Evolutionary conservation across 1,140 invertebrate genomes (phyloP), one percentile per base, ranked within the genome.

Genomic region (Orussus abietinus): DNA sequence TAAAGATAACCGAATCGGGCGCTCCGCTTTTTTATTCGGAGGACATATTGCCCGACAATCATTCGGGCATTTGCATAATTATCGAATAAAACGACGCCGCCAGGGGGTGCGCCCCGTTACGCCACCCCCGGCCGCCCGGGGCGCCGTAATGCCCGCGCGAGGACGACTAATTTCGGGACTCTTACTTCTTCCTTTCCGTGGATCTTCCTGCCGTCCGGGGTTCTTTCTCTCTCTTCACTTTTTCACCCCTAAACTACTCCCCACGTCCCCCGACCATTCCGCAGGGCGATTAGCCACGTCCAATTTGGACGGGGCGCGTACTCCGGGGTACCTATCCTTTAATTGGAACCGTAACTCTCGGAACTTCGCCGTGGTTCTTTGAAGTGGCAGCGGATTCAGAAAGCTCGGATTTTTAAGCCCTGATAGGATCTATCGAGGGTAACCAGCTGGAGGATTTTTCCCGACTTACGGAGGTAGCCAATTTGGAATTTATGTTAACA

Each of bases 51-150:
- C 59, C 57, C 64, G 63, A 71, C 66, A 70, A 72, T 72, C 69
- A 69, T 72, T 69, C 50, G 34, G 17, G 49, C 60, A 73, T 72
- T 74, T 72, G 55, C 69, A 72, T 73, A 71, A 72, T 72, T 73
- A 72, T 70, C 66, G 54, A 72, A 70, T 72, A 69, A 69, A 72
- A 66, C 47, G 46, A 26, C 25, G 38, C 42, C 28, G n/a, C 26
- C 18, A 33, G 34, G n/a, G n/a, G n/a, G n/a, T n/a, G n/a, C n/a
- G n/a, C n/a, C n/a, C n/a, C n/a, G n/a, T n/a, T n/a, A n/a, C n/a
- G n/a, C n/a, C n/a, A n/a, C n/a, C 32, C 29, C 42, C 15, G 3
- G 21, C 41, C 35, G 43, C 38, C 33, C 34, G 22, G 46, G 37
- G 33, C 34, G 41, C 38, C 21, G 43, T 19, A 32, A n/a, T 14